phyloP scores from a whole-genome alignment of 2,113 vertebrate species.

The Mystacornis crossleyi region DNA sequence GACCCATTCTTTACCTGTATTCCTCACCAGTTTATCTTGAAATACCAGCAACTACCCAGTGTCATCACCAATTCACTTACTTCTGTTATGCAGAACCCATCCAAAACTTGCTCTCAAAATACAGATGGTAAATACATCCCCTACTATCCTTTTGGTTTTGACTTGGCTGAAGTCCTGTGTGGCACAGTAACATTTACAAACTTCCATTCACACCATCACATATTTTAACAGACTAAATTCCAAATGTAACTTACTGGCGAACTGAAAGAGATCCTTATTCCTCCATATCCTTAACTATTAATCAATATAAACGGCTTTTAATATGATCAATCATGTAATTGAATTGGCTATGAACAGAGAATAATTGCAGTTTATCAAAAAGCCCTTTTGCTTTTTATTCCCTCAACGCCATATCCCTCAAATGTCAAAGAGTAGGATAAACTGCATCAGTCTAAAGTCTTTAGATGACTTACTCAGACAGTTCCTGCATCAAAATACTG shows the following conservation, averaged over 20 bases:
- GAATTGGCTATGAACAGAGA: neutral
- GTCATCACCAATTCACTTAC: neutral
- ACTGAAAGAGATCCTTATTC: neutral
- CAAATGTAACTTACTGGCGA: neutral
- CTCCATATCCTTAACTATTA: neutral
- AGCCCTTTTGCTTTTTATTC: neutral
- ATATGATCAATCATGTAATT: neutral
- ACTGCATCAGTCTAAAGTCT: neutral
- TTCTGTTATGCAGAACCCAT: neutral
- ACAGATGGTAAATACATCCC: neutral
- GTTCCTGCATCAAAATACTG: neutral
- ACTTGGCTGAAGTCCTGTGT: neutral
- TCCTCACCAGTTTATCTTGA: neutral
- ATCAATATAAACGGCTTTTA: neutral
- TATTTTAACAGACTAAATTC: neutral
- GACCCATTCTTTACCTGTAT: neutral
- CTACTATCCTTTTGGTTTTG: accelerated
- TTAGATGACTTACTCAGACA: neutral
- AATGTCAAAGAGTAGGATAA: neutral
- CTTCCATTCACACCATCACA: neutral
- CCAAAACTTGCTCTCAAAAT: neutral
- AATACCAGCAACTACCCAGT: neutral
- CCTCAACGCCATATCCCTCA: neutral
- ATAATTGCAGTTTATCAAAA: neutral
- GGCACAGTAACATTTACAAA: neutral